Base-by-base conservation (phyloP, 2,888 invertebrate genomes). In the Rambutsinella grinnellia region DNA sequence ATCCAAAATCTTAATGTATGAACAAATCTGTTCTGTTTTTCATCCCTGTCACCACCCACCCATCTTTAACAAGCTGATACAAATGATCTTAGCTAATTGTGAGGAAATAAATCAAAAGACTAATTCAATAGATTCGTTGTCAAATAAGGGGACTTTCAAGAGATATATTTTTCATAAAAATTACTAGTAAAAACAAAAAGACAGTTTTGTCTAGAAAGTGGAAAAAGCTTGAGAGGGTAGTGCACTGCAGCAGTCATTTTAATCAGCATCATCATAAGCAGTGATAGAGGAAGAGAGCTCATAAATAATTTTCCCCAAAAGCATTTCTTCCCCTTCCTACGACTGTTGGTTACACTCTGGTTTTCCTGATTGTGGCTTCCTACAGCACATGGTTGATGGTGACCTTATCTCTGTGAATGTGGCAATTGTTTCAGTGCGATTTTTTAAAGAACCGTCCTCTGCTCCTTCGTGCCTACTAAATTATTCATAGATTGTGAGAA, bases 371-470 rank as follows among this genome's bases (percentile, higher is more conserved):
- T 36, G 36, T 13, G 36, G 36, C 36, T 36, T 36, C 6, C 6
- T 13, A 36, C 36, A 13, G 36, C 36, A 36, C 36, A 36, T 36
- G 36, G n/a, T 13, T 56, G 56, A 26, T 67, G 56, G 57, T 67
- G 66, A 67, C 66, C 66, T 67, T 67, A 57, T 56, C 51, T 67
- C 53, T 65, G 54, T 44, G 21, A 53, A 21, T 27, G 17, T 56
- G 56, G 46, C 63, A 63, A 63, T 63, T 63, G 63, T 63, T 53
- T 63, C 63, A 63, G 51, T 63, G 27, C 36, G 44, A 54, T 54
- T 36, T 36, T 36, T 13, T 5, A 5, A 36, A 36, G 36, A 36
- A 13, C 3, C 19, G 53, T 19, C 21, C 3, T 53, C 21, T 49
- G 53, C 21, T 53, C 49, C 19, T 23, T 54, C 56, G 46, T 57